Percentiles rank a stretch among this genome's conserved stretches.
Conservation (phyloP, 1,140 invertebrate species). For the Ips nitidus region DNA sequence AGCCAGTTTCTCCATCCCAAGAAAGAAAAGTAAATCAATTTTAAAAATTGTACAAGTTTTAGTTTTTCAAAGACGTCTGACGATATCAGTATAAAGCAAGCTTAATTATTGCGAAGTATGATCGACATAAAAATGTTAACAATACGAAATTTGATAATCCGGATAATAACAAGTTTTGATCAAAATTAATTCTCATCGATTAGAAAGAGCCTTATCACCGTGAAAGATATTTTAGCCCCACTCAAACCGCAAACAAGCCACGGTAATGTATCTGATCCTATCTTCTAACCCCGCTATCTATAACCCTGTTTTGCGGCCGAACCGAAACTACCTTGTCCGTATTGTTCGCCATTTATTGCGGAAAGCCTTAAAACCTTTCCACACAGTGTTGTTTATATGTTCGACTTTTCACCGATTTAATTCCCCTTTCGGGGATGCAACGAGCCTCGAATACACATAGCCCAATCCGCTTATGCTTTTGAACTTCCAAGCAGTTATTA, state of each 20-base stretch:
- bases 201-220: not conserved
- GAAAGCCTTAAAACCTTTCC: not conserved
- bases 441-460: not conserved
- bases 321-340: constrained; percentile 4
- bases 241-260: constrained; percentile 5
- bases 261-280: constrained; percentile 15
- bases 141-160: not conserved
- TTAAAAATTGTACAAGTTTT: too few species aligned
- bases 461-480: constrained; percentile 3
- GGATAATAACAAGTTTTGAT: not conserved
- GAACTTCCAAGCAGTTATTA: constrained; percentile 12
- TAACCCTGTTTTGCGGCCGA: constrained; percentile 8
- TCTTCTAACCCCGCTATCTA: not conserved
- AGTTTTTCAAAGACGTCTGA: too few species aligned
- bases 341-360: constrained; percentile 10
- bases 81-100: too few species aligned
- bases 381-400: not conserved
- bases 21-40: too few species aligned
- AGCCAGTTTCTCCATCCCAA: too few species aligned
- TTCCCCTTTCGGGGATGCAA: not conserved
- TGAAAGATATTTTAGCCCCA: constrained; percentile 3
- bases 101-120: too few species aligned
- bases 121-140: too few species aligned
- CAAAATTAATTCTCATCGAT: constrained; percentile 9
- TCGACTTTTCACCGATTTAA: constrained; percentile 3